These are phyloP conservation scores for Protobothrops mucrosquamatus DNA, from an alignment of 2,113 vertebrate genomes.

Conservation along the genomic window DNA sequence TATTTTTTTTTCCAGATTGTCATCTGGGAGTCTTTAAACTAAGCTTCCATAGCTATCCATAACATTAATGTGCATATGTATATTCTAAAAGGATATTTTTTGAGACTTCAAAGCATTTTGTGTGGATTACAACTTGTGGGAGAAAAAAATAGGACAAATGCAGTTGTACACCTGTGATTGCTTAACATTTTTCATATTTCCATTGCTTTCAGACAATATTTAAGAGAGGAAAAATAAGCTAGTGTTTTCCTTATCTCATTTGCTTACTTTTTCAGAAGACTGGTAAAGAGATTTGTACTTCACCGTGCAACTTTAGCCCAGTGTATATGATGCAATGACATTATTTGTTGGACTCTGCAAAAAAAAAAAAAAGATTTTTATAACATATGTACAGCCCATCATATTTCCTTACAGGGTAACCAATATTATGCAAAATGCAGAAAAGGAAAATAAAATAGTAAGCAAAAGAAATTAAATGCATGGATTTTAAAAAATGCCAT, in stretches of 20 bases:
- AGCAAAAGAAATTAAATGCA: background rate
- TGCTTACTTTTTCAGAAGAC: background rate
- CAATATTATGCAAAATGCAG: background rate
- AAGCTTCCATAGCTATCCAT: conserved; percentile 1
- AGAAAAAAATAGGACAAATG: background rate
- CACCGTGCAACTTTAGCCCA: background rate
- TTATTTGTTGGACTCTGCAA: background rate
- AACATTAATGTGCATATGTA: conserved; percentile 27
- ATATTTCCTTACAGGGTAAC: background rate
- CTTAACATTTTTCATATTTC: conserved; percentile 10
- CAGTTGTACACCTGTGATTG: conserved; percentile 15
- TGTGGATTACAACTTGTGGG: background rate
- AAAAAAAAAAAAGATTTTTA: background rate
- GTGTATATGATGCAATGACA: background rate
- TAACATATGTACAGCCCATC: background rate
- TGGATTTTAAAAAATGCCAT: background rate
- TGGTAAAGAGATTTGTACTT: background rate
- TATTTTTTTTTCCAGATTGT: conserved; percentile 30
- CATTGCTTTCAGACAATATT: background rate
- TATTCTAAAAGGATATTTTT: conserved; percentile 28
- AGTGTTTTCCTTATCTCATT: background rate
- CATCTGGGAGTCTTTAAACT: conserved; percentile 30
- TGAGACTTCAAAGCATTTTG: conserved; percentile 27
- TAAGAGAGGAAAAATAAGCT: background rate
- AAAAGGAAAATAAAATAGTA: background rate